Base-by-base conservation (phyloP, 2,797 vertebrate genomes). In the Rhodeus uyekii region DNA sequence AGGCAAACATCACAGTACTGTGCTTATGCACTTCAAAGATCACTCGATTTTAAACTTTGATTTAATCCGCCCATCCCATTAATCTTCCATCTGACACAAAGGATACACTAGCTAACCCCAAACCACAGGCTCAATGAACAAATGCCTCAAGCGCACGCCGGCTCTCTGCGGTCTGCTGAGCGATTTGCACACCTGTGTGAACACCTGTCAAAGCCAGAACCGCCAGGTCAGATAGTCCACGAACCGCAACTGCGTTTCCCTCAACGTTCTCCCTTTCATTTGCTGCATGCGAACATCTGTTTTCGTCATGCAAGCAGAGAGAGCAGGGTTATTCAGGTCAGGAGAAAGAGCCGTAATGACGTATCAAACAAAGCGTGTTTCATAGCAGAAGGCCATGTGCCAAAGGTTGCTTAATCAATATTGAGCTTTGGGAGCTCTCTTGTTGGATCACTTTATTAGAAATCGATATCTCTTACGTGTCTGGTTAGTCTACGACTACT, bases 271-370 rank as follows among this genome's bases (percentile, higher is more conserved):
- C 27, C 18, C 19, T 34, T 19, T 29, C 74, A 44, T 34, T 48
- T 8, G 19, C 39, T 13, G 38, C 74, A 44, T 27, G 38, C 14
- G 48, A 76, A 76, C 75, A 76, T 76, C 75, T 63, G 58, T 76
- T 76, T 46, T n/a, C 18, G 1, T 76, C 58, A 63, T 63, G 75
- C 39, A 46, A n/a, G 18, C 75, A 24, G 12, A 16, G 46, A 19
- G 12, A n/a, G 69, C 10, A 7, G 29, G 1, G 29, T 63, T 76
- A 76, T 34, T 32, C 19, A 63, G 55, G 58, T 63, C 75, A 76
- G 58, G 29, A 46, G 19, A 64, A 71, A 48, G 18, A 46, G 42
- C 19, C 8, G 29, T 14, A 46, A 64, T 77, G 60, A 65, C 60
- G 27, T 48, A 65, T 77, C 8, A 48, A 22, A 64, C 42, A 48